Conservation (phyloP, 1,140 invertebrate species). For the Argopecten irradians region DNA sequence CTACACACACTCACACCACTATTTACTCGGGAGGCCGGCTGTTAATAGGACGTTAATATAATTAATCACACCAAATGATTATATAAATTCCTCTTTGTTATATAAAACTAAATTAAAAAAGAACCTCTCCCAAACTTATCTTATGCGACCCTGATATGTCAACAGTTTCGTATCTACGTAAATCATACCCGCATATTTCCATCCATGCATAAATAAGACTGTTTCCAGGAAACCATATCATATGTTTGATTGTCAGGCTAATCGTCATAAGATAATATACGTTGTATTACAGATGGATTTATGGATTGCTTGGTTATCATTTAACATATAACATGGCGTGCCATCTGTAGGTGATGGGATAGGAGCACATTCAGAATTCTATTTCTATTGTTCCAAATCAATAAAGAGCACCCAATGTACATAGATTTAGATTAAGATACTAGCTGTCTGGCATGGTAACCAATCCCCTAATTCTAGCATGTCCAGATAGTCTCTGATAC, state of each 20-base stretch:
- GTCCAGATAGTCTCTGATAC: neutral
- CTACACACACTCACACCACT: too few relatives aligned
- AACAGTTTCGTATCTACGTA: neutral
- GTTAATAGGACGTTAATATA: too few relatives aligned
- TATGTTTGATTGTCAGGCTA: neutral
- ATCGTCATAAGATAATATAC: neutral
- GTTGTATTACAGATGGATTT: neutral
- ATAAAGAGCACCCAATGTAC: neutral
- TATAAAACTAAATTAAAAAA: too few relatives aligned
- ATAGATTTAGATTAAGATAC: neutral
- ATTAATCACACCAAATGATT: too few relatives aligned
- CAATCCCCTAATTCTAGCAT: neutral
- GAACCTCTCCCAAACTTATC: neutral
- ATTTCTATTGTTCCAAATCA: slow-evolving; percentile 23
- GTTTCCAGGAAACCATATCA: neutral
- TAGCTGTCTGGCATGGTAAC: neutral
- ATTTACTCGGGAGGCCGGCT: too few relatives aligned
- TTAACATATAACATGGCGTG: neutral
- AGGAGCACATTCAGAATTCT: neutral
- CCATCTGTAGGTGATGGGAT: neutral
- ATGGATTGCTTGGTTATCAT: neutral
- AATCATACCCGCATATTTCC: neutral
- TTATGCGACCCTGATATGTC: neutral
- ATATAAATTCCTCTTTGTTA: too few relatives aligned
- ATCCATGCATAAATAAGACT: neutral